These are phyloP conservation scores for Bicyclus anynana DNA, from an alignment of 1,140 invertebrate species.

Conservation along the genomic window DNA sequence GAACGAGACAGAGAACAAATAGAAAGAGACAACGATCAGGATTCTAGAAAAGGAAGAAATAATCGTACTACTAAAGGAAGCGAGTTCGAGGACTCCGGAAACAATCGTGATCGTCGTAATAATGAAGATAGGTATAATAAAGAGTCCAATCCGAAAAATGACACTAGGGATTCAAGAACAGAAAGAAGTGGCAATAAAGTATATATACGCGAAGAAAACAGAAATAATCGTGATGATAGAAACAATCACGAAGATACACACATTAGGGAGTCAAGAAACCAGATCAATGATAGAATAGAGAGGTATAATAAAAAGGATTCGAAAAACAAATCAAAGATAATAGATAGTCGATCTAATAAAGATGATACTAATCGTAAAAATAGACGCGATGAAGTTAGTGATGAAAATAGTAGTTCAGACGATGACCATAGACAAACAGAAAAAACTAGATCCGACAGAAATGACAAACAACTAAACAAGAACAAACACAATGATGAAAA, in stretches of 20 bases:
- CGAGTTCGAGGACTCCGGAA: neutral
- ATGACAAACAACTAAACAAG: neutral
- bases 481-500: neutral
- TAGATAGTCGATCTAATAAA: neutral
- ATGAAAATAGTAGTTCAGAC: conserved; percentile 15
- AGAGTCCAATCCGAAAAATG: neutral
- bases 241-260: neutral
- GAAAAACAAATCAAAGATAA: neutral
- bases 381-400: conserved; percentile 11
- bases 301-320: neutral
- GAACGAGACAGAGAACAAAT: conserved; percentile 2
- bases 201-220: conserved; percentile 3
- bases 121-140: neutral
- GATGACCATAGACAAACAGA: conserved; percentile 11
- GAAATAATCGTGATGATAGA: neutral
- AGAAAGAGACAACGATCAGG: conserved; percentile 10
- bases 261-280: neutral
- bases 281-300: neutral
- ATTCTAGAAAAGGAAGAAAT: conserved; percentile 15
- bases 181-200: neutral
- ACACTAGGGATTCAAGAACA: neutral
- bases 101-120: neutral
- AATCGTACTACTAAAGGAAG: neutral
- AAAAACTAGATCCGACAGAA: neutral
- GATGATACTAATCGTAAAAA: neutral